These are phyloP conservation scores for Strigamia transsilvanica DNA, from an alignment of 2,888 invertebrate species.

Conservation along the genomic window DNA sequence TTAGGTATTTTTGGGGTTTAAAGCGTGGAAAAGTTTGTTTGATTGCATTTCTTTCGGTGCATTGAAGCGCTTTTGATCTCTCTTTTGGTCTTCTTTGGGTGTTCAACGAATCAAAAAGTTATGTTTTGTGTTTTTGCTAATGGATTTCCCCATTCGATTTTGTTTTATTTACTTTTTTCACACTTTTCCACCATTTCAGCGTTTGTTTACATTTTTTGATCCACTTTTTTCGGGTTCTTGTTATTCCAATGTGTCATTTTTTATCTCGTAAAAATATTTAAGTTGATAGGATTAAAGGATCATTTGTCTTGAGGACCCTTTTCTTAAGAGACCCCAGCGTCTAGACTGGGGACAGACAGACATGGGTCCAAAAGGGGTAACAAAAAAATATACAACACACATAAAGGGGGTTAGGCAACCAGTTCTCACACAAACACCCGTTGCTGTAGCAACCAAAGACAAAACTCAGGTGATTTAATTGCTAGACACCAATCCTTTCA, in stretches of 20 bases:
- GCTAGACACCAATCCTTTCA: conserved; percentile 15
- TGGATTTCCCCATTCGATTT: no score
- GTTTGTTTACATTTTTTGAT: not conserved
- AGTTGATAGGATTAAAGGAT: conserved; percentile 49
- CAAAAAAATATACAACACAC: not conserved
- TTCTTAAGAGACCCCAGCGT: conserved; percentile 37
- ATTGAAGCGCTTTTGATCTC: no score
- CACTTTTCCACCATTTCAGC: not conserved
- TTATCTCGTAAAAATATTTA: conserved; percentile 26
- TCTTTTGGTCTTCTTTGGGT: no score
- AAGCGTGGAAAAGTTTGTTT: no score
- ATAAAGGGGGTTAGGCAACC: conserved; percentile 33
- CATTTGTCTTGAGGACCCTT: conserved; percentile 48
- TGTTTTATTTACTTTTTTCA: not conserved
- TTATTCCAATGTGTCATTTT: conserved; percentile 36
- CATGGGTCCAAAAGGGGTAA: conserved; percentile 47
- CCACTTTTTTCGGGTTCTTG: not conserved
- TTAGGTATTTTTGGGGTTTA: no score
- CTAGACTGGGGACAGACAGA: conserved; percentile 36
- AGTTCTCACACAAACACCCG: conserved; percentile 1
- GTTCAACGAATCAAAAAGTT: no score
- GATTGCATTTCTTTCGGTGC: no score
- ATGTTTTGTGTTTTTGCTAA: no score
- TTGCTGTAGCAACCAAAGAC: conserved; percentile 34
- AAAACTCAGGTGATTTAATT: conserved; percentile 45